Evolutionary conservation across 2,888 invertebrate genomes (phyloP).

Genomic region (Pegoplata infirma): DNA sequence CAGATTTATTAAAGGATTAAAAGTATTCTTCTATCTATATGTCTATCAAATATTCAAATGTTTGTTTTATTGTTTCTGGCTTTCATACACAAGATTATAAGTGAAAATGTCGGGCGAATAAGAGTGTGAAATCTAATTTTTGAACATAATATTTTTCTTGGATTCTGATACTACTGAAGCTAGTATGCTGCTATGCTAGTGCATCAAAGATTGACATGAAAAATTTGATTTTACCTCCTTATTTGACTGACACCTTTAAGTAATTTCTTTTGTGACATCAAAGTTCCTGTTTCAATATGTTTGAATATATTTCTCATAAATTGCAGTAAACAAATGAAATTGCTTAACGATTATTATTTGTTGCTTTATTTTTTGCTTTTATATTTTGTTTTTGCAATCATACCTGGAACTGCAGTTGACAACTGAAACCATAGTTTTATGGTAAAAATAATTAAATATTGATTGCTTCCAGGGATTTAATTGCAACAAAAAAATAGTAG

Average conservation of each 20-base stretch:
- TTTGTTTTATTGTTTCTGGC: background rate
- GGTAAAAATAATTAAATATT: constrained; percentile 18
- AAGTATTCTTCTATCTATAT: background rate
- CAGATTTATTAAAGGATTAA: no score
- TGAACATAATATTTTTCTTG: no score
- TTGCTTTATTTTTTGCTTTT: no score
- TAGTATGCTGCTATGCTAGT: no score
- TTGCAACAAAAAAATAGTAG: background rate
- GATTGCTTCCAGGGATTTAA: constrained; percentile 4
- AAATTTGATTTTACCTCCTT: no score
- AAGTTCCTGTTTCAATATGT: background rate
- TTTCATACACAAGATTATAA: background rate
- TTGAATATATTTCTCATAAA: background rate
- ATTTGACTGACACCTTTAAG: no score
- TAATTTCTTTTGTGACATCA: background rate
- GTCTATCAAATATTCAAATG: background rate
- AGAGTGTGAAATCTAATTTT: no score
- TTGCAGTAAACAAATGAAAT: background rate
- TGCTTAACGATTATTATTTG: background rate
- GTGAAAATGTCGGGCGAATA: no score
- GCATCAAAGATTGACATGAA: no score
- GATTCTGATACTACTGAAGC: no score
- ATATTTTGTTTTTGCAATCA: background rate
- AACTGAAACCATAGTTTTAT: constrained; percentile 9
- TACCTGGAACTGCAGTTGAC: constrained; percentile 8